Evolutionary conservation across 2,797 vertebrate genomes (phyloP).

Genomic region (Phoxinus dragarum): DNA sequence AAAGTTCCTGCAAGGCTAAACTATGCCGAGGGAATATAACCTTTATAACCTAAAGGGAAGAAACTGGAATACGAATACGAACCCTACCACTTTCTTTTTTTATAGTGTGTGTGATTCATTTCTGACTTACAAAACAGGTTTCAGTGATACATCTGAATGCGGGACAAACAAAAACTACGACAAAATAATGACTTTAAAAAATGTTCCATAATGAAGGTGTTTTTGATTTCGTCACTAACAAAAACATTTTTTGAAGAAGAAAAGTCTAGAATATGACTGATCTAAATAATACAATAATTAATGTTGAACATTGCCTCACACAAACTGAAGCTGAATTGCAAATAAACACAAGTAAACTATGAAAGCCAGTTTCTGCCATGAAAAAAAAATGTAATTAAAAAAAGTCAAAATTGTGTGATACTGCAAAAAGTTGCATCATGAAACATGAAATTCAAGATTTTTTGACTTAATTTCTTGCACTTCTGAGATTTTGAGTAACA

Average conservation of each 20-base stretch:
- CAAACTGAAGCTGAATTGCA: background rate
- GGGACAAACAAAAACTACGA: background rate
- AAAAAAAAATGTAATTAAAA: background rate
- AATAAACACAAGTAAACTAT: background rate
- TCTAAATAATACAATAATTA: background rate
- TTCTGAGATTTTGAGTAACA: background rate
- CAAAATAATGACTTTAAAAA: background rate
- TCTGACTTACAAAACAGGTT: background rate
- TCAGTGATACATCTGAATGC: background rate
- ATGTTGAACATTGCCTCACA: background rate
- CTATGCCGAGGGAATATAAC: background rate
- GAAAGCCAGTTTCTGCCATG: background rate
- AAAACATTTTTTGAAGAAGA: background rate
- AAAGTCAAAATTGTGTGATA: background rate
- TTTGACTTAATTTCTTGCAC: background rate
- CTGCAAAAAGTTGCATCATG: background rate
- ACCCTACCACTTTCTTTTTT: conserved; percentile 25
- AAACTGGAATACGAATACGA: conserved; percentile 13
- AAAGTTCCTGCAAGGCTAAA: conserved; percentile 6
- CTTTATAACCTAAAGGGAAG: conserved; percentile 16
- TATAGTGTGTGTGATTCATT: conserved; percentile 2
- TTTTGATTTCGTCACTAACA: background rate
- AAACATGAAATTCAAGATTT: background rate
- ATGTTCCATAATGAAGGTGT: background rate
- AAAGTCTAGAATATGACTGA: background rate